Evolutionary conservation across 2,113 vertebrate species (phyloP).

Genomic region (Gyps fulvus): DNA sequence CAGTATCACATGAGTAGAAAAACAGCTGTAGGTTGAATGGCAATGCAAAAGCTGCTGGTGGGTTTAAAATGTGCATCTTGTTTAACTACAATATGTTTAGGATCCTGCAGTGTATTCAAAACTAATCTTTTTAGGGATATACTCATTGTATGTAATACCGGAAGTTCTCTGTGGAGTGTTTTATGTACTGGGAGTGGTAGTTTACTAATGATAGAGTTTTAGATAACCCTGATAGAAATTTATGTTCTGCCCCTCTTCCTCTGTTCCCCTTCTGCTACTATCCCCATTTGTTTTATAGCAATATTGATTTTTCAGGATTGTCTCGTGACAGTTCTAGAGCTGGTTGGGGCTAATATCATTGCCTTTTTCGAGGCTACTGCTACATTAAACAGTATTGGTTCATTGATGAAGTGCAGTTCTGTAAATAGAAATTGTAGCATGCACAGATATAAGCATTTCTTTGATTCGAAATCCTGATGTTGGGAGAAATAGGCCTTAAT

Average conservation of each 20-base stretch:
- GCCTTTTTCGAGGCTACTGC: neutral
- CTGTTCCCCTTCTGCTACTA: neutral
- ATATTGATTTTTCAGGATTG: neutral
- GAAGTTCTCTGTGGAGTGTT: neutral
- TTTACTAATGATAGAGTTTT: neutral
- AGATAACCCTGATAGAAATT: neutral
- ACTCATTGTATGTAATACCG: neutral
- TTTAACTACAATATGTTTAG: neutral
- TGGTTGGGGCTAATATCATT: neutral
- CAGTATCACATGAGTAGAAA: neutral
- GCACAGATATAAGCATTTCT: neutral
- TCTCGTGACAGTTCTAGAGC: neutral
- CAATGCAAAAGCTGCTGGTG: neutral
- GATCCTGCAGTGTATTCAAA: neutral
- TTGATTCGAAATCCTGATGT: neutral
- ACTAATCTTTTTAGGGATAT: neutral
- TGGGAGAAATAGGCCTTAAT: neutral
- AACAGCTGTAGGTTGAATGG: neutral
- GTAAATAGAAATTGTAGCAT: neutral
- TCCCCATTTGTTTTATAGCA: neutral
- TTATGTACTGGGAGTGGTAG: neutral
- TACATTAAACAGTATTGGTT: neutral
- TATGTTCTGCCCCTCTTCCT: neutral
- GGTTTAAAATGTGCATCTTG: neutral
- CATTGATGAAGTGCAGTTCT: neutral